Evolutionary conservation across 2,797 vertebrate genomes (phyloP).

Genomic region (Toxotes lorentzi): DNA sequence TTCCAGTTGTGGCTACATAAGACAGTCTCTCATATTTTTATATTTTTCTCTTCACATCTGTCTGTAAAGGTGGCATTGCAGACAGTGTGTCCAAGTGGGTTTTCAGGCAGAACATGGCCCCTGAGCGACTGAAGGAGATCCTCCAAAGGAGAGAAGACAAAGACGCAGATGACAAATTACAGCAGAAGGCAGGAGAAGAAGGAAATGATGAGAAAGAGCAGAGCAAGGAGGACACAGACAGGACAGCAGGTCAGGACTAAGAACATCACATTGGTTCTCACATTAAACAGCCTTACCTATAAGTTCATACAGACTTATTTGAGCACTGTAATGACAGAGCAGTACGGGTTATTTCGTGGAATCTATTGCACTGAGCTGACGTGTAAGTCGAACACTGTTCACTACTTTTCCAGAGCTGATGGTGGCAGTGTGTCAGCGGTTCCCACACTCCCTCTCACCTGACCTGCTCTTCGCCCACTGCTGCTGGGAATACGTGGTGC

Average conservation of each 20-base stretch:
- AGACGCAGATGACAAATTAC: constrained; percentile 64
- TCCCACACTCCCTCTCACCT: constrained; percentile 93
- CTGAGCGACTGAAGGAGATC: constrained; percentile 85
- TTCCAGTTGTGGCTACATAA: not conserved
- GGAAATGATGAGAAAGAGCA: constrained; percentile 57
- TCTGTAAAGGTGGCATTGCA: constrained; percentile 90
- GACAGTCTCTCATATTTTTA: not conserved
- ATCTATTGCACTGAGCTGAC: not conserved
- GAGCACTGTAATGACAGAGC: not conserved
- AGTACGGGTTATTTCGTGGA: not conserved
- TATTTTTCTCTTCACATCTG: not conserved
- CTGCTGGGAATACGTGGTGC: constrained; percentile 97
- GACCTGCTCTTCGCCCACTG: constrained; percentile 94
- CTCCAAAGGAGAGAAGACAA: constrained; percentile 71
- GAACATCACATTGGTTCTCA: not conserved
- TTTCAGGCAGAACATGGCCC: constrained; percentile 91
- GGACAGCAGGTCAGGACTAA: constrained; percentile 38
- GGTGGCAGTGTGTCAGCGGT: constrained; percentile 88
- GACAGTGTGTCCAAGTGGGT: constrained; percentile 96
- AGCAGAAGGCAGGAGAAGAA: constrained; percentile 41
- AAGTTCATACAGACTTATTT: not conserved
- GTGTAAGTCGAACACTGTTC: not conserved
- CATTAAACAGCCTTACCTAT: not conserved
- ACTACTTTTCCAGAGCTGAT: constrained; percentile 86
- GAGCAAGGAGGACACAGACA: constrained; percentile 70